Evolutionary conservation across 2,888 invertebrate genomes (phyloP).

Genomic region (Limnephilus lunatus): DNA sequence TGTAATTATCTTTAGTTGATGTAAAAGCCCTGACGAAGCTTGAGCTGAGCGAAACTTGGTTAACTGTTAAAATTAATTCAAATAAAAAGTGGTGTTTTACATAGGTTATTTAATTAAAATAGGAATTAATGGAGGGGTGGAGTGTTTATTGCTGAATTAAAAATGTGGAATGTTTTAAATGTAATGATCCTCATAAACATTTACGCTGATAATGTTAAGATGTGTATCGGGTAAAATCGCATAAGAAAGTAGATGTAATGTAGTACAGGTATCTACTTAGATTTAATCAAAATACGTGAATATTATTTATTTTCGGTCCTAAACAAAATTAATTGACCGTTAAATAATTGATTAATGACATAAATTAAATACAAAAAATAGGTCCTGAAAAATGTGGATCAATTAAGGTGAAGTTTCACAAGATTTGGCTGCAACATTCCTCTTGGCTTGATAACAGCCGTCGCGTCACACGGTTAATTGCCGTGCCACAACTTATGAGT

Average conservation of each 20-base stretch:
- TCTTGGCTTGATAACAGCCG: neutral
- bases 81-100: too few species aligned
- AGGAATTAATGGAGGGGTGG: too few species aligned
- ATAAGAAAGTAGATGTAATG: neutral
- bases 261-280: neutral
- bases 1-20: too few species aligned
- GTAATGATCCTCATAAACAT: too few species aligned
- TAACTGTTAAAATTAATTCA: too few species aligned
- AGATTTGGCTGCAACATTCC: conserved; percentile 21
- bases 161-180: too few species aligned
- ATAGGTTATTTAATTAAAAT: too few species aligned
- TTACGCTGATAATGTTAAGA: too few species aligned
- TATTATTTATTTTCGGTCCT: neutral
- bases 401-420: conserved; percentile 24
- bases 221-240: too few species aligned
- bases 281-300: neutral
- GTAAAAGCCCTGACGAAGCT: too few species aligned
- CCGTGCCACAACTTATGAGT: neutral
- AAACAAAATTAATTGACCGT: conserved; percentile 31
- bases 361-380: neutral
- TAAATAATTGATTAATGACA: conserved; percentile 5
- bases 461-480: conserved; percentile 23
- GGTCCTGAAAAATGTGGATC: conserved; percentile 33
- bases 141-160: too few species aligned
- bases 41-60: too few species aligned